Evolutionary conservation across 2,888 invertebrate genomes (phyloP).

Genomic region (Lasioglossum morio): DNA sequence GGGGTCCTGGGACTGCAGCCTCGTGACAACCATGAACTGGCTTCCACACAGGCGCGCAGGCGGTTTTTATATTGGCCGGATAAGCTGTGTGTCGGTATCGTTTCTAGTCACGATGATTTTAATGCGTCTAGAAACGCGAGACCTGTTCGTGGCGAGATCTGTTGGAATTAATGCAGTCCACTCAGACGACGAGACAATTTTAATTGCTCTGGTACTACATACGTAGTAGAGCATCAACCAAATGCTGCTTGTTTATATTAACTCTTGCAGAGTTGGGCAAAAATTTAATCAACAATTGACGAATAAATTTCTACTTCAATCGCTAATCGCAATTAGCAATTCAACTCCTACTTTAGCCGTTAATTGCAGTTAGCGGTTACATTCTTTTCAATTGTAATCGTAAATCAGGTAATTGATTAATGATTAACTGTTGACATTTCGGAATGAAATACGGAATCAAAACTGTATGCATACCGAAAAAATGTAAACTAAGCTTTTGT

Average conservation of each 20-base stretch:
- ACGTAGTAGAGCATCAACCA: neutral
- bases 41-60: neutral
- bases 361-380: no score
- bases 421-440: no score
- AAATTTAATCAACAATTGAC: no score
- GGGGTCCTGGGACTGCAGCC: neutral
- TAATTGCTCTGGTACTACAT: neutral
- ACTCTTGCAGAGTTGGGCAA: neutral
- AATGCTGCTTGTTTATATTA: neutral
- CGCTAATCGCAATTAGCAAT: no score
- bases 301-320: no score
- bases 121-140: neutral
- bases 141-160: neutral
- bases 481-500: no score
- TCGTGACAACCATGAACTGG: slow-evolving; percentile 3
- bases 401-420: no score
- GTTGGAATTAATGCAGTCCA: neutral
- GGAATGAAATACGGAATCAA: no score
- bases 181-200: neutral
- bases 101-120: slow-evolving; percentile 4
- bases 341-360: no score
- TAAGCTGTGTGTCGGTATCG: neutral
- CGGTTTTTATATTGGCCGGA: neutral
- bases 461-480: no score
- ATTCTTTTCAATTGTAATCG: no score